Evolutionary conservation across 1,140 invertebrate genomes (phyloP).

Genomic region (Anastrepha obliqua): DNA sequence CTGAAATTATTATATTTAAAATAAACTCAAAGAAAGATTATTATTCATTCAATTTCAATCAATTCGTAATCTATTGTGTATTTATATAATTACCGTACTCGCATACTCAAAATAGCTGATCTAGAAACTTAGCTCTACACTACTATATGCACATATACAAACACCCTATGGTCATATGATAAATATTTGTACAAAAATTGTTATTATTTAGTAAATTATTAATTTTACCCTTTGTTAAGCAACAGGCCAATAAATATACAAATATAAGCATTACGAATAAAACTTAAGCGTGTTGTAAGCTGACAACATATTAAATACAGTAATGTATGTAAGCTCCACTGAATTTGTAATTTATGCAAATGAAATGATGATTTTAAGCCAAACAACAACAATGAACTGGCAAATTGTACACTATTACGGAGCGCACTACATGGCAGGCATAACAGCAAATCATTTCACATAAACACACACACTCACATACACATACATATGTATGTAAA

Average conservation of each 20-base stretch:
- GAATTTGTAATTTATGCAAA: conserved; percentile 53
- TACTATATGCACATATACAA: background rate
- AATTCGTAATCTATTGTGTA: no score
- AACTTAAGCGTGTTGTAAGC: conserved; percentile 29
- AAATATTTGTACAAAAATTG: background rate
- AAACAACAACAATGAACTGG: background rate
- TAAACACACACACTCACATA: background rate
- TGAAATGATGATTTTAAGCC: conserved; percentile 49
- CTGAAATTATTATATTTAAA: no score
- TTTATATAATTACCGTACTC: no score
- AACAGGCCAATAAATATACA: conserved; percentile 3
- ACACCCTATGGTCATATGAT: background rate
- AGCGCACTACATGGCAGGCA: background rate
- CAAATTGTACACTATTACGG: background rate
- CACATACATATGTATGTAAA: background rate
- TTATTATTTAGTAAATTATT: conserved; percentile 37
- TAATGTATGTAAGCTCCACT: conserved; percentile 45
- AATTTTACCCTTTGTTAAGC: conserved; percentile 37
- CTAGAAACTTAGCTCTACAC: background rate
- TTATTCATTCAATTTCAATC: no score
- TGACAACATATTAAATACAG: conserved; percentile 47
- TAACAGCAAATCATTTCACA: conserved; percentile 8
- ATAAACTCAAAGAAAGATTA: no score
- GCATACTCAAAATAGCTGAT: no score
- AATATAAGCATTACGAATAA: conserved; percentile 15